A percentile compares a stretch with the other conserved stretches of the same genome.
Conservation (phyloP, 2,797 vertebrate genomes). For the Tenualosa thibaudeaui region DNA sequence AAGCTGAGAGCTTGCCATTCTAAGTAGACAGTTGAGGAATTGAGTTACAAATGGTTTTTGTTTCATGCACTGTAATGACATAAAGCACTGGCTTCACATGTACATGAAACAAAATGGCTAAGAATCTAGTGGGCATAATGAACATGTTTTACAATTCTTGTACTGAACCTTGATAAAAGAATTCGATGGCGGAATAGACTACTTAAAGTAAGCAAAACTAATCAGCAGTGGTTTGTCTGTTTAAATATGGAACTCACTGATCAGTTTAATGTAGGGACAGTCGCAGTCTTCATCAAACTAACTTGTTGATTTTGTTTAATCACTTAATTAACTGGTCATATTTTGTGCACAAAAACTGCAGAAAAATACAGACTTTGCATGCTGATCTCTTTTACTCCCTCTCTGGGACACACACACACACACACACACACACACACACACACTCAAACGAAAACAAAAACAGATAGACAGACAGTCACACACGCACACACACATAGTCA, state of each 20-base stretch:
- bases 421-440: neutral
- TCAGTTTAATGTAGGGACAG: neutral
- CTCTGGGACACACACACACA: neutral
- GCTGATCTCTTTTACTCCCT: neutral
- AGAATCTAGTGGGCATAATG: neutral
- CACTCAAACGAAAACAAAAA: neutral
- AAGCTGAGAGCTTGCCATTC: neutral
- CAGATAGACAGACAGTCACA: neutral
- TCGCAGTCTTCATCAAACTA: neutral
- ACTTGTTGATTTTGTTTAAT: neutral
- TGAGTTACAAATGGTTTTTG: neutral
- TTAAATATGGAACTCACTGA: neutral
- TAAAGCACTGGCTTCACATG: neutral
- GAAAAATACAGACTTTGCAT: neutral
- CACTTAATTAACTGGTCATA: neutral
- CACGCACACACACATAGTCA: neutral
- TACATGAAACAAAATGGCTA: neutral
- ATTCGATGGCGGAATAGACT: too few species aligned
- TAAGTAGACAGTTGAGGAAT: neutral
- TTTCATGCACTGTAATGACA: neutral
- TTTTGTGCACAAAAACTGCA: neutral
- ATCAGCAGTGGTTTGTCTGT: too few species aligned
- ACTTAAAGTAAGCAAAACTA: too few species aligned
- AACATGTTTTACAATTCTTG: neutral
- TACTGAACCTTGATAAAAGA: neutral